phyloP scores from a whole-genome alignment of 2,113 vertebrate genomes.

The Corvus cornix region DNA sequence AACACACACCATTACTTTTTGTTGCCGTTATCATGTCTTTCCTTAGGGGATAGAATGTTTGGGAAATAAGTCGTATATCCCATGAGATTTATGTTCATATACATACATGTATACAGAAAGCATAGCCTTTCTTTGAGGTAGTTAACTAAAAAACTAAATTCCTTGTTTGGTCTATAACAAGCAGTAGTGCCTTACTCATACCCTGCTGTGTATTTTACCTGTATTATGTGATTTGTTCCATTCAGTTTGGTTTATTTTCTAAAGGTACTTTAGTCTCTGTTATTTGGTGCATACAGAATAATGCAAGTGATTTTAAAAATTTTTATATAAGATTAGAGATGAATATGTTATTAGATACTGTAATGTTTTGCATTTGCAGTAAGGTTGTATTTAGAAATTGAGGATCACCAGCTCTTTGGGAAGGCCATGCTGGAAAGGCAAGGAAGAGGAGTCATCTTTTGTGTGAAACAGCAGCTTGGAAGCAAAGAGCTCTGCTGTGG shows the following conservation, averaged over 20 bases:
- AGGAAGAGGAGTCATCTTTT: neutral
- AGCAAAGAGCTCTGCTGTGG: neutral
- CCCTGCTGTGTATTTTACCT: neutral
- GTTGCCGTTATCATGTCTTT: neutral
- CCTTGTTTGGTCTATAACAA: neutral
- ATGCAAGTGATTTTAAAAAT: neutral
- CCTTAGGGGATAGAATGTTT: neutral
- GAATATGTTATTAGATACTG: neutral
- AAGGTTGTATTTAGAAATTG: neutral
- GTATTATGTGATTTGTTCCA: neutral
- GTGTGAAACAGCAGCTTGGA: neutral
- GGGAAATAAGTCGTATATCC: neutral
- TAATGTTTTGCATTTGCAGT: neutral
- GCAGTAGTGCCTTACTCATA: neutral
- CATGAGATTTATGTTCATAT: neutral
- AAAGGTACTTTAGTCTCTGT: neutral
- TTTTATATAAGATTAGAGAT: neutral
- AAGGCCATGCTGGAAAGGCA: neutral
- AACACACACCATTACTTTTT: neutral
- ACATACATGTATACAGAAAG: neutral
- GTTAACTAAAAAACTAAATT: neutral
- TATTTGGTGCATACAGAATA: neutral
- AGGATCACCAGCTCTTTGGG: neutral
- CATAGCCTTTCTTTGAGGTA: neutral
- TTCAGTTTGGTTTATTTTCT: neutral